phyloP scores from a whole-genome alignment of 2,113 vertebrate species.

The Philantomba maxwellii region DNA sequence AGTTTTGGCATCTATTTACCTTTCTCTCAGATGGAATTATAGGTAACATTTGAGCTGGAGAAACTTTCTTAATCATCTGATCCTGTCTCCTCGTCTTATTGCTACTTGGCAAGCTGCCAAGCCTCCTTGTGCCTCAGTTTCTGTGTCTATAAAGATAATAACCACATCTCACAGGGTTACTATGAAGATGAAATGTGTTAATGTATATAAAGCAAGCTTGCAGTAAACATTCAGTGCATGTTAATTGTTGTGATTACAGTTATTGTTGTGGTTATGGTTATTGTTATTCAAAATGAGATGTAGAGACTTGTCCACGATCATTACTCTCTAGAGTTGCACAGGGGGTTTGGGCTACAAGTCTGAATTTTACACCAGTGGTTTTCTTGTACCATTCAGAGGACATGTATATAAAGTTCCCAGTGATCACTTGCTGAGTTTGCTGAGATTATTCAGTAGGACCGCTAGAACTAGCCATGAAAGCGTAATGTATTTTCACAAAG shows the following conservation, averaged over 20 bases:
- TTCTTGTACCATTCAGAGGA: not conserved
- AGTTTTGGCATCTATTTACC: not conserved
- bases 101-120: not conserved
- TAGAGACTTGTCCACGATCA: not conserved
- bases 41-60: not conserved
- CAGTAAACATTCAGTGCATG: not conserved
- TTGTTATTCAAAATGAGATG: not conserved
- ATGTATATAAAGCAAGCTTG: fast-evolving
- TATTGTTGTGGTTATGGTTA: not conserved
- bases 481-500: not conserved
- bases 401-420: not conserved
- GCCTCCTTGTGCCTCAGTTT: not conserved
- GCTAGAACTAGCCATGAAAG: not conserved
- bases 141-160: not conserved
- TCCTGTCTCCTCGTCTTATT: not conserved
- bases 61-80: not conserved
- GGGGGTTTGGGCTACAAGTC: not conserved
- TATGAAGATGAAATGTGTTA: not conserved
- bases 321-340: not conserved
- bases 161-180: not conserved
- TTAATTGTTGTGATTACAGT: not conserved
- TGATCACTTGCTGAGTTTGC: not conserved
- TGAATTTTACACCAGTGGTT: not conserved
- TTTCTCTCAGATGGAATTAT: not conserved
- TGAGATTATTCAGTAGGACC: not conserved